Base-by-base conservation (phyloP, 2,797 vertebrate species). In the Pangasius sanitwongsei region DNA sequence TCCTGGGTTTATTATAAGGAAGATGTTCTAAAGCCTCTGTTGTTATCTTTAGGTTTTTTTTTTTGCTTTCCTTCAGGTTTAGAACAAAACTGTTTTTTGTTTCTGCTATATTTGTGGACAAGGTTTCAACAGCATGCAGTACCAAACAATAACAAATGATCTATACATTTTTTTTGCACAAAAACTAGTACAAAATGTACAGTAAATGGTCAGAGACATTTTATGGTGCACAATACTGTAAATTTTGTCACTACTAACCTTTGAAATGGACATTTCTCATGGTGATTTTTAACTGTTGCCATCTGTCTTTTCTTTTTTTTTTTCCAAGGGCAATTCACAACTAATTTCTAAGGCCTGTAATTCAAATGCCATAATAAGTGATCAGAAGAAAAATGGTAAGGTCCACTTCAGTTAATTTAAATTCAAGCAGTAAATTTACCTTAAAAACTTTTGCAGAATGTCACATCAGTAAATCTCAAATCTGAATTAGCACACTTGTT, bases 301-400 rank as follows among this genome's bases (percentile, higher is more conserved):
- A 6, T n/a, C 2, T 44, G 7, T 86, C 12, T 15, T 23, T 44
- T 37, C 44, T 12, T 8, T 86, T 15, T 8, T 86, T 11, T 15
- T 25, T 7, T 2, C 9, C 69, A 63, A 93, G 92, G 86, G 86
- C 15, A 57, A 87, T 41, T 87, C 83, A 6, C 83, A 89, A 74
- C 50, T 87, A 34, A 20, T 44, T 31, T 48, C 86, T 31, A 69
- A 87, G 31, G 86, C 41, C 61, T 78, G 28, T 85, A 28, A 20
- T 50, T 50, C 72, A 65, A 86, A 57, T 80, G 31, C 16, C 48
- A 59, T 18, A 31, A 44, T 37, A 59, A 81, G 20, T 65, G 37
- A 69, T 70, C 70, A 87, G 65, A 89, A 89, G 57, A 83, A 83
- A 50, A 81, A 57, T 55, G 92, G 92, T 92, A 88, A 78, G 90